Evolutionary conservation across 2,888 invertebrate genomes (phyloP).

Genomic region (Steromphala cineraria): DNA sequence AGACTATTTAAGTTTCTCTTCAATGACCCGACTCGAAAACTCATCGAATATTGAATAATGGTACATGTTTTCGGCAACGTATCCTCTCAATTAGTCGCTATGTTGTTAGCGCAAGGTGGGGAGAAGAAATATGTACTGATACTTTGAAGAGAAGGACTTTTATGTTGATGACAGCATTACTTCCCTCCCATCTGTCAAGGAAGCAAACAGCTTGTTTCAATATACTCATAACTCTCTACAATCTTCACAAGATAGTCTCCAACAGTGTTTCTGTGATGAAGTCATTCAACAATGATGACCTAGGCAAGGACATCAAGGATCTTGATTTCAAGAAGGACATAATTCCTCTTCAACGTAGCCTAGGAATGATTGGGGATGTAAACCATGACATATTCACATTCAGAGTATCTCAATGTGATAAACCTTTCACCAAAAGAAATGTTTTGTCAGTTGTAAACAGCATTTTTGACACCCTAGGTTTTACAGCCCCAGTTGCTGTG

Average conservation of each 20-base stretch:
- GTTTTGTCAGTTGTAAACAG: constrained; percentile 25
- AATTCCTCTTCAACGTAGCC: constrained; percentile 22
- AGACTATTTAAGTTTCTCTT: constrained; percentile 42
- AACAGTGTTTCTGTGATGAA: constrained; percentile 26
- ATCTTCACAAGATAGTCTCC: constrained; percentile 44
- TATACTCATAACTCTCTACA: constrained; percentile 32
- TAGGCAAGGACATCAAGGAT: constrained; percentile 12
- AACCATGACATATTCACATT: constrained; percentile 7
- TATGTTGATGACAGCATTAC: constrained; percentile 47
- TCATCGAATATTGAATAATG: constrained; percentile 42
- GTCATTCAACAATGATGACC: constrained; percentile 29
- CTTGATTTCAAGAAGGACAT: constrained; percentile 22
- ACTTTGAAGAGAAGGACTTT: constrained; percentile 38
- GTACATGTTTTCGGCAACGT: constrained; percentile 48
- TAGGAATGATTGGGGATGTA: constrained; percentile 24
- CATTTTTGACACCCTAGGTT: constrained; percentile 26
- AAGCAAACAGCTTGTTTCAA: constrained; percentile 35
- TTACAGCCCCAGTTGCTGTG: constrained; percentile 17
- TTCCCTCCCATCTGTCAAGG: constrained; percentile 27
- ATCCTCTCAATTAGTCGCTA: constrained; percentile 46
- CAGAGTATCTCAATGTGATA: not conserved
- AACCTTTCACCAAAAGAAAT: constrained; percentile 16
- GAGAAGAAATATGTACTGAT: constrained; percentile 16
- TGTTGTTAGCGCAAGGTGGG: constrained; percentile 22
- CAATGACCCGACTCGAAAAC: constrained; percentile 34